Evolutionary conservation across 1,140 invertebrate genomes (phyloP).

Genomic region (Brachionus rubens): DNA sequence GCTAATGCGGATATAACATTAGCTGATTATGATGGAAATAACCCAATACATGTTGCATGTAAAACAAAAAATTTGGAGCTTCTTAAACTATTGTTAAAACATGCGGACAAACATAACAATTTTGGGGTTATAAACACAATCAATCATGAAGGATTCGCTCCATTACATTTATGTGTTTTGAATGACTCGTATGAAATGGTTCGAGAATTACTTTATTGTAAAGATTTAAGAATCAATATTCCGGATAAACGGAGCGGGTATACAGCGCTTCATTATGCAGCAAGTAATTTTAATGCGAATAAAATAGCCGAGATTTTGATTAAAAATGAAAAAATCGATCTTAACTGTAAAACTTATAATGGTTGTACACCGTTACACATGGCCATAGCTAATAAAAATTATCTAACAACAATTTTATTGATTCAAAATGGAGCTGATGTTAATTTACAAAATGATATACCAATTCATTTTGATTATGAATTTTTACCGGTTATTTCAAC

Average conservation of each 20-base stretch:
- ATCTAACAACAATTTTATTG: neutral
- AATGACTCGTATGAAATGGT: neutral
- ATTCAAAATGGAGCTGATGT: neutral
- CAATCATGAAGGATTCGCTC: neutral
- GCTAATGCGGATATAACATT: neutral
- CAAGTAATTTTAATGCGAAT: neutral
- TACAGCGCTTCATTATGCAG: neutral
- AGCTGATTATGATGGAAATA: slow-evolving; percentile 1
- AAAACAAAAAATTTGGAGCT: neutral
- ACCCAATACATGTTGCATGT: slow-evolving; percentile 7
- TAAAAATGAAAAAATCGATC: slow-evolving; percentile 9
- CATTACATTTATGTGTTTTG: neutral
- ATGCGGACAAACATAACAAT: slow-evolving; percentile 3
- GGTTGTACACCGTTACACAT: slow-evolving; percentile 21
- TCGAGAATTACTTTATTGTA: slow-evolving; percentile 8
- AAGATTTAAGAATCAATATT: neutral
- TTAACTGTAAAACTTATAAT: neutral
- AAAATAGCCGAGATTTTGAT: neutral
- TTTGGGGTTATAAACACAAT: neutral
- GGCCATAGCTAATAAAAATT: slow-evolving; percentile 3
- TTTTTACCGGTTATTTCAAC: neutral
- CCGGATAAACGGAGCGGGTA: neutral
- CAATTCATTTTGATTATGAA: neutral
- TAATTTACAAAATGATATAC: slow-evolving; percentile 23
- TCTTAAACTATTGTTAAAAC: neutral